Base-by-base conservation (phyloP, 1,140 invertebrate genomes). In the Cardiocondyla obscurior region DNA sequence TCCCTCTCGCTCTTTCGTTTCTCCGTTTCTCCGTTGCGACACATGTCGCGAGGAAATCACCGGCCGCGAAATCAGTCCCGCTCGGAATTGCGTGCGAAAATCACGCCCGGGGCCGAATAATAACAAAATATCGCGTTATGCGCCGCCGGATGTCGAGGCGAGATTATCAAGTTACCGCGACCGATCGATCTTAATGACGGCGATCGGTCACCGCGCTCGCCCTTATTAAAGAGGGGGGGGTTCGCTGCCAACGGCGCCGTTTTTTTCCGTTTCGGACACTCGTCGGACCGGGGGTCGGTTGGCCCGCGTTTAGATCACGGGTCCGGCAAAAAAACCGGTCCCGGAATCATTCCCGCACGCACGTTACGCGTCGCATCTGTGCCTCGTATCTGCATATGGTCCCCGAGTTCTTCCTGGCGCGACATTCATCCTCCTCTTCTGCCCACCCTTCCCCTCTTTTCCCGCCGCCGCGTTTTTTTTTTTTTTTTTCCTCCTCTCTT, bases 341-440 rank as follows among this genome's bases (percentile, higher is more conserved):
- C 58, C 72, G 46, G 22, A 77, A 91, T 91, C 44, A 77, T 92
- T 90, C 88, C 87, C 88, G 81, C 86, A 83, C 86, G 90, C 64
- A 49, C 67, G 90, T 92, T 90, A 86, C 81, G 83, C 73, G 77
- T 76, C 62, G 91, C 92, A 93, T 93, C 91, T 91, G 90, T 93
- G 89, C 90, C 87, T 90, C 91, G 91, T 90, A 93, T 94, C 91
- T 94, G 91, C 93, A 94, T 94, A 94, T 90, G 92, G 91, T 92
- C 91, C n/a, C n/a, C 92, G 91, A 83, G 89, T 90, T 62, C 74
- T 77, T 67, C 25, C 62, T 22, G 46, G 42, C 87, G 85, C 85
- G 85, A 85, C 90, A 90, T 69, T 51, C 65, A 69, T 69, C 83
- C 19, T 19, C 88, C 81, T 25, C 25, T 42, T n/a, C n/a, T n/a